phyloP scores from a whole-genome alignment of 2,888 invertebrate genomes.

The Cyclophora punctaria region DNA sequence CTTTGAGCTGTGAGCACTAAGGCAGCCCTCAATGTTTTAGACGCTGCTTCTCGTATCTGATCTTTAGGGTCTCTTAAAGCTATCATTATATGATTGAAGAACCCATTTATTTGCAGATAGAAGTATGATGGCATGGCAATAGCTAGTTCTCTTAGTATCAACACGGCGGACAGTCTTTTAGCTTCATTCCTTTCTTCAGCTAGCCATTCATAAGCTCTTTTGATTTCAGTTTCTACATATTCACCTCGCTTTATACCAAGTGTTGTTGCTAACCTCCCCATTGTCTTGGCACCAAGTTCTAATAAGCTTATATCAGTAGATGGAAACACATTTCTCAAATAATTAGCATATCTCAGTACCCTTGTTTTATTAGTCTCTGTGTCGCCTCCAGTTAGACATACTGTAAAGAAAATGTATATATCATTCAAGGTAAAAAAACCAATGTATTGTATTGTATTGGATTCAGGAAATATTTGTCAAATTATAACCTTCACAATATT shows the following conservation, averaged over 20 bases:
- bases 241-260: slow-evolving; percentile 95
- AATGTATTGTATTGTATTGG: not conserved
- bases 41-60: slow-evolving; percentile 92
- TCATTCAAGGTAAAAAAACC: not conserved
- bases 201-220: slow-evolving; percentile 95
- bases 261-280: slow-evolving; percentile 91
- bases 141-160: slow-evolving; percentile 94
- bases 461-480: not conserved
- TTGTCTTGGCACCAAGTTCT: slow-evolving; percentile 95
- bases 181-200: slow-evolving; percentile 92
- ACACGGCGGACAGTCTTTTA: slow-evolving; percentile 91
- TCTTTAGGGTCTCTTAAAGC: slow-evolving; percentile 94
- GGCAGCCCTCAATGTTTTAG: slow-evolving; percentile 93
- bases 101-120: slow-evolving; percentile 92
- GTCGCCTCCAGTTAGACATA: slow-evolving; percentile 93
- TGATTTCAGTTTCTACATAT: slow-evolving; percentile 96
- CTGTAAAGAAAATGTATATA: slow-evolving; percentile 63
- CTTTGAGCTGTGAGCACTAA: slow-evolving; percentile 95
- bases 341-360: slow-evolving; percentile 92
- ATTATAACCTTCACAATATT: slow-evolving; percentile 25
- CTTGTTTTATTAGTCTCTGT: slow-evolving; percentile 91
- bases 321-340: slow-evolving; percentile 90
- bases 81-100: slow-evolving; percentile 93
- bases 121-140: slow-evolving; percentile 98
- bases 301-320: slow-evolving; percentile 91